phyloP scores from a whole-genome alignment of 1,140 invertebrate genomes.

The Caenorhabditis elegans region DNA sequence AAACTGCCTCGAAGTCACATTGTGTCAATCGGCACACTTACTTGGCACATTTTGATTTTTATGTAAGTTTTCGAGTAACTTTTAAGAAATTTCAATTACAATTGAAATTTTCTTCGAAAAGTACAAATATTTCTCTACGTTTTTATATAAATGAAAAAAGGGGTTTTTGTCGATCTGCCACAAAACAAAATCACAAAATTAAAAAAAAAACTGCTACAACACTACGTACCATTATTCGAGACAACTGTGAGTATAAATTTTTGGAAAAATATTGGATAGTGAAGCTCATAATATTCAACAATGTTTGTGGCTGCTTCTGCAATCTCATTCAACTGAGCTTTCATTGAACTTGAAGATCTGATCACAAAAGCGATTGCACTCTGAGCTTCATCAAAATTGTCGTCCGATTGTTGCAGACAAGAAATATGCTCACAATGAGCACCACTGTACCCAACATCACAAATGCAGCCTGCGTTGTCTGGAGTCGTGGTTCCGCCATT shows the following conservation, averaged over 20 bases:
- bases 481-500: conserved; percentile 28
- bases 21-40: too few relatives aligned
- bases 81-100: too few relatives aligned
- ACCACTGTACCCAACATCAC: conserved; percentile 34
- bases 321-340: conserved; percentile 2
- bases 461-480: conserved; percentile 25
- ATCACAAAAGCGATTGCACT: conserved; percentile 37
- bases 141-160: too few relatives aligned
- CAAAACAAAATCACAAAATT: too few relatives aligned
- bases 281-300: background rate
- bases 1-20: too few relatives aligned
- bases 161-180: too few relatives aligned
- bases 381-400: background rate
- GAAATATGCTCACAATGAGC: conserved; percentile 33
- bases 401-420: background rate
- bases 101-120: too few relatives aligned
- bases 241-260: conserved; percentile 32
- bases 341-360: conserved; percentile 38
- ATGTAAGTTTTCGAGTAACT: too few relatives aligned
- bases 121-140: too few relatives aligned
- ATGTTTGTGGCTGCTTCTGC: background rate
- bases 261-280: background rate
- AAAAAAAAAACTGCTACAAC: too few relatives aligned
- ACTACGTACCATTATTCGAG: conserved; percentile 32
- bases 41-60: too few relatives aligned